Evolutionary conservation across 1,140 invertebrate species (phyloP).

Genomic region (Monomorium pharaonis): DNA sequence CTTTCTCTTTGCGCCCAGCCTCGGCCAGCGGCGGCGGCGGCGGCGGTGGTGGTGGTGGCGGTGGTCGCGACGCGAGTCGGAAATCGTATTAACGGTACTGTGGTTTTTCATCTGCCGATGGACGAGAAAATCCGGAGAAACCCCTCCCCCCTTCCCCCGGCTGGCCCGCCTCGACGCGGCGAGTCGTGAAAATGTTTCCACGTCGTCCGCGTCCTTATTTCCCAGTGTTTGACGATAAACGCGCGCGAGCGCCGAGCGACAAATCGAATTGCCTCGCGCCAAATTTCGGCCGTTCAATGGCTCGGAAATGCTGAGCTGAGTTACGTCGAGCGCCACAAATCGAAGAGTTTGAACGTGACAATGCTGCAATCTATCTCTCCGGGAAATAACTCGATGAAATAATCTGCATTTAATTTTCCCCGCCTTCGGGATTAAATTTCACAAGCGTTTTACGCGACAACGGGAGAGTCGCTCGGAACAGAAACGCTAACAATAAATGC

Average conservation of each 20-base stretch:
- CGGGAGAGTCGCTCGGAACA: neutral
- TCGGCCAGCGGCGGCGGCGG: neutral
- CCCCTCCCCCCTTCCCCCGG: no score
- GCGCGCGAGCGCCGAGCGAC: slow-evolving; percentile 32
- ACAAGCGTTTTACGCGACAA: neutral
- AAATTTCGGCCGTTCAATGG: slow-evolving; percentile 36
- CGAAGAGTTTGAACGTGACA: neutral
- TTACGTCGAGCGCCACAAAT: neutral
- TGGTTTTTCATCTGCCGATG: slow-evolving; percentile 25
- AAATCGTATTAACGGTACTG: slow-evolving; percentile 32
- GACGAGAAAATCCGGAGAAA: slow-evolving; percentile 13
- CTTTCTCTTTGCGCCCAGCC: slow-evolving; percentile 35
- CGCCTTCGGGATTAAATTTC: neutral
- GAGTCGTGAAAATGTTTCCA: slow-evolving; percentile 53
- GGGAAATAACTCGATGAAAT: neutral
- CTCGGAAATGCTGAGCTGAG: neutral
- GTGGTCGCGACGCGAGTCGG: neutral
- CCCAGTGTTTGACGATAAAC: slow-evolving; percentile 41
- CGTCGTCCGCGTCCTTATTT: slow-evolving; percentile 30
- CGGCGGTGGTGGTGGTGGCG: neutral
- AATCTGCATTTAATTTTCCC: neutral
- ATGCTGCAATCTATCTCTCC: no score
- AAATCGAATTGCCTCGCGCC: slow-evolving; percentile 38
- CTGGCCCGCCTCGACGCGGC: neutral
- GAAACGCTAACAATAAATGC: neutral